Percentiles rank a stretch among this genome's conserved stretches.
phyloP scores from a whole-genome alignment of 2,113 vertebrate species.

The Lepus europaeus region DNA sequence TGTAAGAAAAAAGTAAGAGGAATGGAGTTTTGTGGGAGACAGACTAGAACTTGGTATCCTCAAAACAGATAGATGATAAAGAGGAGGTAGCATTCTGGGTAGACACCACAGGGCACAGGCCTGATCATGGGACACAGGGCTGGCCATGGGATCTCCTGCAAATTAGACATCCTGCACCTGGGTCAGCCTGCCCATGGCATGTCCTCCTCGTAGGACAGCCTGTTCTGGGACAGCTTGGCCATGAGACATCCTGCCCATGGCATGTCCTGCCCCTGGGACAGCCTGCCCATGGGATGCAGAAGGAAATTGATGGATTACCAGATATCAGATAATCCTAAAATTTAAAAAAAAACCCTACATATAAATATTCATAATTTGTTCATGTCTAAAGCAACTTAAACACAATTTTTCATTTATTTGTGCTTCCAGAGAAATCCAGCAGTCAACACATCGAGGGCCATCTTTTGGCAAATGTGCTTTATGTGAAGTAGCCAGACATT shows the following conservation, averaged over 20 bases:
- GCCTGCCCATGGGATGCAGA: neutral
- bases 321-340: neutral
- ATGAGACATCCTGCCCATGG: no score
- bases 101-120: neutral
- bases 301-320: neutral
- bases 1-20: neutral
- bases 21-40: neutral
- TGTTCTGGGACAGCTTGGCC: neutral
- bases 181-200: neutral
- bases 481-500: neutral
- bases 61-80: neutral
- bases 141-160: neutral
- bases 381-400: neutral
- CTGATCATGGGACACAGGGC: neutral
- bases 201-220: neutral
- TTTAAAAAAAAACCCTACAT: neutral
- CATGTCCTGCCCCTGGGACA: neutral
- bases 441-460: neutral
- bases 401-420: conserved; percentile 37
- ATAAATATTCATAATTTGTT: neutral
- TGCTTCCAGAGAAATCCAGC: neutral
- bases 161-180: neutral
- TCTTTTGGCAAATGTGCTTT: neutral
- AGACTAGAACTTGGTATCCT: neutral
- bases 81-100: neutral